Base-by-base conservation (phyloP, 2,888 invertebrate genomes). In the Isoperla grammatica region DNA sequence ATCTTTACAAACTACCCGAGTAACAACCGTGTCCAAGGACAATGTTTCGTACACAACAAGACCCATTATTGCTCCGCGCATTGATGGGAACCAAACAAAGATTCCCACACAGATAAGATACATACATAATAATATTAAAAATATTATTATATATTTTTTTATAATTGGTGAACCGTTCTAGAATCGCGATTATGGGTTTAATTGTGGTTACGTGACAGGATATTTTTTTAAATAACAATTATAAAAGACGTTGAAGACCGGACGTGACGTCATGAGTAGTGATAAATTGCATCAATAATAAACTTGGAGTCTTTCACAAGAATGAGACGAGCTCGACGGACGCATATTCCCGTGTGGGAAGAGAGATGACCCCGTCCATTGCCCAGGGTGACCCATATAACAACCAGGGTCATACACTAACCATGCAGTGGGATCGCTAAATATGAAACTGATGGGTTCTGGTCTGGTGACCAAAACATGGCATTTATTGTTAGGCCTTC, bases 171-270 rank as follows among this genome's bases (percentile, higher is more conserved):
- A 19, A 53, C 37, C 37, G 53, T 53, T 39, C 17, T 17, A 53
- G 39, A 53, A 53, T 53, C 53, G 17, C 53, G 53, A 53, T 53
- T 53, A 39, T 39, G 53, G 20, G 35, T 53, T 53, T 53, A 53
- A 53, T 53, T 53, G 37, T 20, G 22, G 49, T 45, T 13, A 45
- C 45, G 45, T 45, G 45, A 45, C 45, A 19, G 45, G 15, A 13
- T 19, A 45, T 45, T n/a, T 45, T 45, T 45, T 11, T 45, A 15
- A 45, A 17, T 45, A 45, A 45, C 45, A 45, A 45, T 45, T 45
- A 45, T 45, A 45, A 45, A 15, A 45, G 11, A 20, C 40, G 35
- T 37, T 29, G 15, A 9, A 11, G 19, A 35, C 53, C 53, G 53
- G 53, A 53, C 3, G 39, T 53, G 37, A 39, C 53, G 53, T 39